Base-by-base conservation (phyloP, 2,113 vertebrate species). In the Nerophis lumbriciformis region DNA sequence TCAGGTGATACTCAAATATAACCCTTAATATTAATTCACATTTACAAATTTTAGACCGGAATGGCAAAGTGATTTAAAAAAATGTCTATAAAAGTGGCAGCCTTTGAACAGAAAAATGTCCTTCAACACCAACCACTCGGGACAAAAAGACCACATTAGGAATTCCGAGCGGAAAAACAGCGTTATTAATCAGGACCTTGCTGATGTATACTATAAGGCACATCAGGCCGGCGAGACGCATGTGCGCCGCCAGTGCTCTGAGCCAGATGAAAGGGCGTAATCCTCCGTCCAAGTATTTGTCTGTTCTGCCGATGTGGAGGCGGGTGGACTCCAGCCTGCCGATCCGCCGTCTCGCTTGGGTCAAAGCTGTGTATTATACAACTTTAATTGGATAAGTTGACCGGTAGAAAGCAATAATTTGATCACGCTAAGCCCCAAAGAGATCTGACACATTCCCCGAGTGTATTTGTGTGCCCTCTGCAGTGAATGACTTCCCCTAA, bases 361-460 rank as follows among this genome's bases (percentile, higher is more conserved):
- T 15, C 15, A 70, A 51, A 69, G 75, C 80, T 69, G 44, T 59
- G 75, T 63, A 6, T 83, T 85, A 83, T 81, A 82, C 82, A 76
- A 70, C 67, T 82, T 73, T 81, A 88, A 88, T 86, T 74, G 78
- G 85, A 88, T 85, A 80, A 85, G 77, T 77, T 82, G 77, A 75
- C 77, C 42, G 19, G 69, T 71, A 68, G 72, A 86, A 85, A 68
- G 82, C 77, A 78, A 73, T 87, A 76, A 86, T 88, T 84, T 87
- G 81, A 86, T 88, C 79, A 84, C 3, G 49, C 79, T 78, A 81
- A 81, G 81, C 85, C 70, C 76, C 59, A 53, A 63, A 69, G 77
- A 76, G 78, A 81, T 77, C 78, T 78, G 76, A 82, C 76, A 59
- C 16, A 28, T 69, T 78, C 73, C 61, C 65, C 53, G 60, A 78